Evolutionary conservation across 2,797 vertebrate species (phyloP), one percentile per base, ranked within the genome.

Genomic region (Anguilla pacifica): DNA sequence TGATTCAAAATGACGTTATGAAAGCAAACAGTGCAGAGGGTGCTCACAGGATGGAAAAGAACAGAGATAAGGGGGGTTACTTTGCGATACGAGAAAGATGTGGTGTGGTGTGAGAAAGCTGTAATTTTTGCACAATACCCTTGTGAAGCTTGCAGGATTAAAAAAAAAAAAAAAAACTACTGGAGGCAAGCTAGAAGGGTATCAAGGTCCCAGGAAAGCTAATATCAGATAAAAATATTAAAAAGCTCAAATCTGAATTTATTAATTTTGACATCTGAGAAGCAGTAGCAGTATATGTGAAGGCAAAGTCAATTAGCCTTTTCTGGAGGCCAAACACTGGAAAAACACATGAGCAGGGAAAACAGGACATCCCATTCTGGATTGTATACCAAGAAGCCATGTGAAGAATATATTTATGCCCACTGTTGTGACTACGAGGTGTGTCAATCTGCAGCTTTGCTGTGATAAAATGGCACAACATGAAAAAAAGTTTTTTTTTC

Each of bases 231-330:
- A 46, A 46, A 46, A 46, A 46, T 46, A 46, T 46, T 46, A 46
- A 46, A 53, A 53, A 53, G 51, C 51, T 53, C 7, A 53, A 53
- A 53, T 53, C 7, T 53, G 11, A 82, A 88, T 81, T 84, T 88
- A 85, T 64, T 85, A 86, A 83, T 67, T 84, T 35, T 88, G 49
- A 85, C 82, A 88, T 85, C 81, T 85, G 82, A 87, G 86, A 83
- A 84, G 70, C 83, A 89, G 84, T 46, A 88, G 43, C 87, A 51
- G 84, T 86, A 88, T 74, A 88, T 74, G 87, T 86, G 87, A 86
- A 28, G 17, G 74, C 74, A 88, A 86, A 88, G 86, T 88, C 57
- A 82, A 74, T 82, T 57, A 85, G 87, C 53, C 79, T 77, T 84
- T 88, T 82, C 72, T 83, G 61, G 77, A 70, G 35, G 39, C 59